phyloP scores from a whole-genome alignment of 2,888 invertebrate genomes.

The Chouioia cunea region DNA sequence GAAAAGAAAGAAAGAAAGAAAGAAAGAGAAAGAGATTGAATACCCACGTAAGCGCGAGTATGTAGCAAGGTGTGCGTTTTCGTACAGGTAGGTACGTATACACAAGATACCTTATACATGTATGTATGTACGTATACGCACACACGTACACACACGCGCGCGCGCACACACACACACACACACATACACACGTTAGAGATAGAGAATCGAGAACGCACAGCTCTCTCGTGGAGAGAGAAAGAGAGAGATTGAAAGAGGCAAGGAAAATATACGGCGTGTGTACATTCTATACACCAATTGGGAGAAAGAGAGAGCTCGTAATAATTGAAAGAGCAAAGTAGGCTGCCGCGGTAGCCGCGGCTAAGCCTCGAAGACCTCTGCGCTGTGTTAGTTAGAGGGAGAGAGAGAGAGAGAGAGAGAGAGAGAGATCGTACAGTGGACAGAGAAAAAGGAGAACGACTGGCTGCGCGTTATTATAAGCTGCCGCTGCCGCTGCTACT shows the following conservation, averaged over 20 bases:
- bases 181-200: not conserved
- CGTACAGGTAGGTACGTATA: too few species aligned
- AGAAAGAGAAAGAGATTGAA: constrained; percentile 2
- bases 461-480: not conserved
- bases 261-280: constrained; percentile 9
- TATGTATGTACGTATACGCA: too few species aligned
- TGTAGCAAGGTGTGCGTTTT: too few species aligned
- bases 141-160: not conserved
- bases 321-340: constrained; percentile 28
- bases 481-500: too few species aligned
- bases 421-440: too few species aligned
- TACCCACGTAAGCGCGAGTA: constrained; percentile 8
- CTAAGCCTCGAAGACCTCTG: not conserved
- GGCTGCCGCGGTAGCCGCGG: not conserved
- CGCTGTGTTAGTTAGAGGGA: not conserved
- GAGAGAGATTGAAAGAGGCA: constrained; percentile 9
- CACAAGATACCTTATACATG: too few species aligned
- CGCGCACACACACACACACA: not conserved
- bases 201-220: too few species aligned
- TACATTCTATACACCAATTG: not conserved
- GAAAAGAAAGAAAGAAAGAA: not conserved
- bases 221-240: constrained; percentile 13
- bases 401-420: too few species aligned
- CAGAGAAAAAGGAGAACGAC: constrained; percentile 14
- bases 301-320: not conserved